Conservation (phyloP, 2,113 vertebrate species). For the Halichoeres trimaculatus region DNA sequence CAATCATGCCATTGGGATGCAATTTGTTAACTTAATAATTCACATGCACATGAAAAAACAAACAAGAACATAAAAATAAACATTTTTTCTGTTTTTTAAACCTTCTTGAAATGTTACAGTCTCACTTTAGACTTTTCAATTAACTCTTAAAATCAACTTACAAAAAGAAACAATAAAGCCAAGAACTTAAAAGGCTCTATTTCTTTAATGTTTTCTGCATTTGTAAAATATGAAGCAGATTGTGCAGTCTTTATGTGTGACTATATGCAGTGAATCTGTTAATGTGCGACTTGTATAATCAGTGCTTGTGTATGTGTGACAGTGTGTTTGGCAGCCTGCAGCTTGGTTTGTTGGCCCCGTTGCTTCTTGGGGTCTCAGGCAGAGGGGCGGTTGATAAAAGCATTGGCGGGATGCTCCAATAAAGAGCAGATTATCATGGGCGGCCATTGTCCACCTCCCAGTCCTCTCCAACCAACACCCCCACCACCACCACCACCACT, state of each 20-base stretch:
- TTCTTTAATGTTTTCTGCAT: not conserved
- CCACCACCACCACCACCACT: slow-evolving; percentile 32
- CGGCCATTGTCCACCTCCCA: slow-evolving; percentile 79
- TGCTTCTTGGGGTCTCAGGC: slow-evolving; percentile 73
- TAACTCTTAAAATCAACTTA: not conserved
- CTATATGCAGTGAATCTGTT: slow-evolving; percentile 22
- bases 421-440: slow-evolving; percentile 94
- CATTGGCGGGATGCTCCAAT: slow-evolving; percentile 87
- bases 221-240: not conserved
- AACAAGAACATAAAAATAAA: not conserved
- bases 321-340: slow-evolving; percentile 57
- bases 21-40: slow-evolving; percentile 88
- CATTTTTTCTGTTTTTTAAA: not conserved
- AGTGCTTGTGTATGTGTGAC: slow-evolving; percentile 31
- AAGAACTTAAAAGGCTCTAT: too few relatives aligned
- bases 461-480: slow-evolving; percentile 66
- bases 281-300: slow-evolving; percentile 21
- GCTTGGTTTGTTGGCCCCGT: slow-evolving; percentile 57
- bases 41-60: slow-evolving; percentile 77
- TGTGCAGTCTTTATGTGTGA: slow-evolving; percentile 1
- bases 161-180: not conserved
- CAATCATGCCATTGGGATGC: slow-evolving; percentile 89
- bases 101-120: too few relatives aligned
- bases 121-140: slow-evolving; percentile 16
- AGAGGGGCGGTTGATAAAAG: slow-evolving; percentile 81